phyloP scores from a whole-genome alignment of 2,888 invertebrate species.

The Chaetoderma sp. region DNA sequence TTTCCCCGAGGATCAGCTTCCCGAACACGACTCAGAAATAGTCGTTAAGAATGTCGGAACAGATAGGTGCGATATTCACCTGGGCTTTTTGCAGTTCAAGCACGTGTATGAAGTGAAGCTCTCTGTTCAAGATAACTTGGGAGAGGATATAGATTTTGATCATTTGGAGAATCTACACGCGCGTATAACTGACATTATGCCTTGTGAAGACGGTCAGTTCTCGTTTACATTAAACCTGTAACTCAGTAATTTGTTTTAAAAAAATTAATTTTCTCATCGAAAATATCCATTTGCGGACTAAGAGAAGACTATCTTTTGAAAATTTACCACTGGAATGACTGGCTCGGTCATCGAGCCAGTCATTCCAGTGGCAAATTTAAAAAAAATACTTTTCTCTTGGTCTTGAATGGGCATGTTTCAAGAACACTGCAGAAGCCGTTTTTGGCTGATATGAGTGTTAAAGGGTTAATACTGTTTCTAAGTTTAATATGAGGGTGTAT shows the following conservation, averaged over 20 bases:
- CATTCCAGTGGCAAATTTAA: too few relatives aligned
- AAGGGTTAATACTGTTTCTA: too few relatives aligned
- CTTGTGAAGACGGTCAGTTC: conserved; percentile 57
- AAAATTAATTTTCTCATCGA: too few relatives aligned
- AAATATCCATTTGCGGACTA: too few relatives aligned
- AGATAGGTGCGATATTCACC: conserved; percentile 55
- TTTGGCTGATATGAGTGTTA: too few relatives aligned
- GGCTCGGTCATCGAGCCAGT: too few relatives aligned
- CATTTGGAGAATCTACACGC: conserved; percentile 58
- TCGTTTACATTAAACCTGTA: not conserved
- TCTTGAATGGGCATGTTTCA: too few relatives aligned
- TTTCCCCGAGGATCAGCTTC: conserved; percentile 49
- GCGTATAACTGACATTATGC: conserved; percentile 43
- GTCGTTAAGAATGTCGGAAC: conserved; percentile 48
- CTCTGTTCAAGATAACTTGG: conserved; percentile 49
- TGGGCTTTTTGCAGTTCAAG: conserved; percentile 67
- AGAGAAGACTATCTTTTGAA: too few relatives aligned
- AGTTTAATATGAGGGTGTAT: not conserved
- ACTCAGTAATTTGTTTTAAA: not conserved
- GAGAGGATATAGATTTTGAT: conserved; percentile 53
- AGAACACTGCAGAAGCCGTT: too few relatives aligned
- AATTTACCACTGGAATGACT: too few relatives aligned
- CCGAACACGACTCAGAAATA: conserved; percentile 60
- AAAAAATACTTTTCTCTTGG: too few relatives aligned
- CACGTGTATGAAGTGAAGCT: conserved; percentile 65